Evolutionary conservation across 2,797 vertebrate genomes (phyloP).

Genomic region (Pseudochirops cupreus): DNA sequence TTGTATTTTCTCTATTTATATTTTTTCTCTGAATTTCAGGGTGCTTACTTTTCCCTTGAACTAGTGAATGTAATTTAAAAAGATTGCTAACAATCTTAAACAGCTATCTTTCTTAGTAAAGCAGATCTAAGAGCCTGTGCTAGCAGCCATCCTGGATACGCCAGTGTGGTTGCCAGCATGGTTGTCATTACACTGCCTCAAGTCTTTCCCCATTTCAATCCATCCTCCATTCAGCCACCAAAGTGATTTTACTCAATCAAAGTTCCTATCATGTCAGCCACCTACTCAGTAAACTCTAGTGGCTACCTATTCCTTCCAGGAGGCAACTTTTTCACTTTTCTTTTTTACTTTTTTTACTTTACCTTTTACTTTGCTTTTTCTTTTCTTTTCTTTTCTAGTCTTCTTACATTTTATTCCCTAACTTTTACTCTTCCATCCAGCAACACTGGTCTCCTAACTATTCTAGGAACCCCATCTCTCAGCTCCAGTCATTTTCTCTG

Average conservation of each 20-base stretch:
- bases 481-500: neutral
- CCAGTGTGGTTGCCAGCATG: too few relatives aligned
- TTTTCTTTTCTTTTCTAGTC: neutral
- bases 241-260: neutral
- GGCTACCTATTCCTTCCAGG: neutral
- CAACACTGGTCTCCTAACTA: neutral
- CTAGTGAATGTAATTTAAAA: too few relatives aligned
- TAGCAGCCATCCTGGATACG: too few relatives aligned
- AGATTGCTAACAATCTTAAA: too few relatives aligned
- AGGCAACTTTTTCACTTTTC: neutral
- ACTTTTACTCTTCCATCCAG: neutral
- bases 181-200: neutral
- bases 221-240: neutral
- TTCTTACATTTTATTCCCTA: neutral
- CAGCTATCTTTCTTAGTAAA: too few relatives aligned
- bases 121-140: too few relatives aligned
- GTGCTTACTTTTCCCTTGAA: too few relatives aligned
- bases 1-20: too few relatives aligned
- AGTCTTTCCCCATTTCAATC: neutral
- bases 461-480: neutral
- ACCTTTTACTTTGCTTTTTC: neutral
- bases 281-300: neutral
- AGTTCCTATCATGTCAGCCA: neutral
- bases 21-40: too few relatives aligned
- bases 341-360: too few relatives aligned